A percentile compares a stretch with the other conserved stretches of the same genome.
These are phyloP conservation scores for Zosterops lateralis DNA, from an alignment of 2,113 vertebrate species.

Conservation along the genomic window DNA sequence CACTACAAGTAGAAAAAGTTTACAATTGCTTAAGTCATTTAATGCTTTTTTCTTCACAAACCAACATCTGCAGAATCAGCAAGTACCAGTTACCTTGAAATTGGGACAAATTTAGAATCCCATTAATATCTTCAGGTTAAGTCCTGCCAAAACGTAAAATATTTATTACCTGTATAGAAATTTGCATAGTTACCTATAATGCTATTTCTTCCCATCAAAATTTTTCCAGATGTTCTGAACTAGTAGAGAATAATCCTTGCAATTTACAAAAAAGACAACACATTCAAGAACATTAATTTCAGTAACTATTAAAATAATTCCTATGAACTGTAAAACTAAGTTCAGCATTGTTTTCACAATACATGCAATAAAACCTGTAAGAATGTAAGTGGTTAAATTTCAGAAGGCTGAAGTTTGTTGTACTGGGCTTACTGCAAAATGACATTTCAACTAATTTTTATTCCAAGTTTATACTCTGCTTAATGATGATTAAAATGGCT, in stretches of 20 bases:
- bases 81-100: constrained; percentile 14
- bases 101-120: constrained; percentile 42
- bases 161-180: constrained; percentile 64
- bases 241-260: background rate
- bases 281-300: constrained; percentile 13
- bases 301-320: background rate
- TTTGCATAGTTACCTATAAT: constrained; percentile 68
- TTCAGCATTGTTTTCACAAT: constrained; percentile 17
- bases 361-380: constrained; percentile 54
- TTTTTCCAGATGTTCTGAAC: constrained; percentile 45
- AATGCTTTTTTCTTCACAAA: constrained; percentile 22
- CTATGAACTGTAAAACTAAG: background rate
- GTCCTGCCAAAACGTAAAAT: constrained; percentile 3
- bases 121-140: constrained; percentile 29
- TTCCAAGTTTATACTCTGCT: background rate
- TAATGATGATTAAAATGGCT: background rate
- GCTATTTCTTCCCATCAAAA: constrained; percentile 2
- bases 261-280: constrained; percentile 5
- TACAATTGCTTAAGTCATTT: background rate
- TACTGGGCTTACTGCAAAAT: background rate
- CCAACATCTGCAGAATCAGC: background rate
- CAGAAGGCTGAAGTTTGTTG: background rate
- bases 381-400: constrained; percentile 32
- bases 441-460: background rate
- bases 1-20: constrained; percentile 4